A percentile compares a stretch with the other conserved stretches of the same genome.
phyloP scores from a whole-genome alignment of 1,140 invertebrate genomes.

The Ctenoplectra terminalis region DNA sequence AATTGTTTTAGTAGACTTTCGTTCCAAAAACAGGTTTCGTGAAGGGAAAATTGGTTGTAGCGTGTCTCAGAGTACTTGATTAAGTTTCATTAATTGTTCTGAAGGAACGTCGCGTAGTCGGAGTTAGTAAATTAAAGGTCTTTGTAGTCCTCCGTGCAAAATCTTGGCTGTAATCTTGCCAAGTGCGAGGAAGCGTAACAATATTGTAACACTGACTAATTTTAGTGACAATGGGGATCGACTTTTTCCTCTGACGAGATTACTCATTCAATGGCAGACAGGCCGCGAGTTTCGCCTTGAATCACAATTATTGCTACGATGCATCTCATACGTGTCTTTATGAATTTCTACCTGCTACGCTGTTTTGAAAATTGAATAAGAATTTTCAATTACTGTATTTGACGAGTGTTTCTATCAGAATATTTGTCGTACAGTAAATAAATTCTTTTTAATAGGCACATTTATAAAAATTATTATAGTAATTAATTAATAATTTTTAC shows the following conservation, averaged over 20 bases:
- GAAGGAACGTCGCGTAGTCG: slow-evolving; percentile 15
- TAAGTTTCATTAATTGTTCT: slow-evolving; percentile 46
- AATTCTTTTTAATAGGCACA: too few relatives aligned
- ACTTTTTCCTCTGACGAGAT: slow-evolving; percentile 34
- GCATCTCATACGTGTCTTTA: too few relatives aligned
- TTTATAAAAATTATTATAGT: too few relatives aligned
- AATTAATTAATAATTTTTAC: too few relatives aligned
- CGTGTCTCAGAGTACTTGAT: slow-evolving; percentile 18
- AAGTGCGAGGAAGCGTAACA: slow-evolving; percentile 30
- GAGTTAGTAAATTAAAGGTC: slow-evolving; percentile 49
- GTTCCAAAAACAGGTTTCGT: too few relatives aligned
- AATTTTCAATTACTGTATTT: too few relatives aligned
- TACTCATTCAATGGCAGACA: slow-evolving; percentile 2
- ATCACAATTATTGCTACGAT: neutral
- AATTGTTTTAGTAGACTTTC: too few relatives aligned
- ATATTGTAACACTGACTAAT: slow-evolving; percentile 49
- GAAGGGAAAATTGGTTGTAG: neutral
- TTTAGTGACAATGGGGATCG: slow-evolving; percentile 43
- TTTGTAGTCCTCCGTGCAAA: slow-evolving; percentile 30
- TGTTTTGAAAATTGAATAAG: too few relatives aligned
- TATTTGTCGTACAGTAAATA: too few relatives aligned
- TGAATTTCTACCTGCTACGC: too few relatives aligned
- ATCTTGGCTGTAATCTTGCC: slow-evolving; percentile 45
- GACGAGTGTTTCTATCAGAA: too few relatives aligned
- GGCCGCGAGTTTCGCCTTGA: neutral